Evolutionary conservation across 2,797 vertebrate species (phyloP).

Genomic region (Sebastes minor): DNA sequence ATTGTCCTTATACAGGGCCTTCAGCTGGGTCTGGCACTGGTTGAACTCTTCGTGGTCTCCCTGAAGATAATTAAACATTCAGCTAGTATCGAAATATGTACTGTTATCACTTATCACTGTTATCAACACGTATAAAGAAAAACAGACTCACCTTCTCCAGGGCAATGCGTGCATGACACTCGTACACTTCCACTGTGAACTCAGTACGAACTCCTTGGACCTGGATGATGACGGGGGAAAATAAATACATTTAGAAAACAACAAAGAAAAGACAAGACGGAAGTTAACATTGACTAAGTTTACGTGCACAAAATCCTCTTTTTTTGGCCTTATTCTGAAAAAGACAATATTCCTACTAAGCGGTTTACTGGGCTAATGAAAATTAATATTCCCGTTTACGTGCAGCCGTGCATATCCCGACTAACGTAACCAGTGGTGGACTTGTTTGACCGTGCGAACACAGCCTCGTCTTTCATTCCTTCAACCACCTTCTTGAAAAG

Average conservation of each 20-base stretch:
- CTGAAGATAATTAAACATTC: slow-evolving; percentile 63
- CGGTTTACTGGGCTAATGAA: fast-evolving
- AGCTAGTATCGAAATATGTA: not conserved
- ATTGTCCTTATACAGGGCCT: slow-evolving; percentile 90
- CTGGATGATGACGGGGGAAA: slow-evolving; percentile 54
- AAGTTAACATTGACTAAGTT: not conserved
- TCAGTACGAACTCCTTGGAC: slow-evolving; percentile 94
- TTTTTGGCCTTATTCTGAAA: no score
- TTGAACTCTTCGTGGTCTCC: slow-evolving; percentile 97
- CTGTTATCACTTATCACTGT: not conserved
- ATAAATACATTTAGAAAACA: not conserved
- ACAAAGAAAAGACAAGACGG: not conserved
- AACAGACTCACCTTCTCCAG: slow-evolving; percentile 87
- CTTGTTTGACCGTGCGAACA: no score
- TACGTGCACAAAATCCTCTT: no score
- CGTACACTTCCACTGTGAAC: slow-evolving; percentile 95
- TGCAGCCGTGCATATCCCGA: no score
- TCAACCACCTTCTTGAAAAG: no score
- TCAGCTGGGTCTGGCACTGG: slow-evolving; percentile 95
- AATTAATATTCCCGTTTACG: no score
- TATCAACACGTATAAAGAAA: not conserved
- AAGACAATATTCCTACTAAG: no score
- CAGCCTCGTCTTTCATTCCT: no score
- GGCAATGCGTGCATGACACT: slow-evolving; percentile 94
- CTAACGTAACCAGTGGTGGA: no score